Conservation (phyloP, 2,113 vertebrate species). For the Toxotes chatareus region DNA sequence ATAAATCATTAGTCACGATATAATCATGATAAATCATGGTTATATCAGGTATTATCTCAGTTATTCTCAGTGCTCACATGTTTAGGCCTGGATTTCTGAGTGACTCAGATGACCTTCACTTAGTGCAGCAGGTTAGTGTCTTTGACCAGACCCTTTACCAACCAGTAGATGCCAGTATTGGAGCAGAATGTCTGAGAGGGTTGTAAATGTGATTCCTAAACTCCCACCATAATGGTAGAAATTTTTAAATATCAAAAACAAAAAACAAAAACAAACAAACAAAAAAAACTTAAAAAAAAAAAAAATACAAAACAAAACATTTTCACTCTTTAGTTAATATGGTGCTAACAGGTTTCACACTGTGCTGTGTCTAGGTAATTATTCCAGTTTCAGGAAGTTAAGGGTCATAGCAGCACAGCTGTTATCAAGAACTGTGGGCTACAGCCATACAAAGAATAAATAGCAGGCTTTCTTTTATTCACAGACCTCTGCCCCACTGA, state of each 20-base stretch:
- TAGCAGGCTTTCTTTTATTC: constrained; percentile 23
- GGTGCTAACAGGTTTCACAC: not conserved
- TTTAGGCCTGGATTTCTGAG: not conserved
- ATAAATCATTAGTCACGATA: not conserved
- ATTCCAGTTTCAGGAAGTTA: constrained; percentile 38
- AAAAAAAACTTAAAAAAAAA: too few species aligned
- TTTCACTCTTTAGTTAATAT: not conserved
- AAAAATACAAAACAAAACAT: not conserved
- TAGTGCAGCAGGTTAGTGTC: not conserved
- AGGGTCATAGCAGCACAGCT: constrained; percentile 1
- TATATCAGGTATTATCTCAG: not conserved
- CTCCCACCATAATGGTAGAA: not conserved
- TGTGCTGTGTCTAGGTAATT: not conserved
- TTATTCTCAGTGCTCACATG: not conserved
- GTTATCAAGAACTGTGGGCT: constrained; percentile 41
- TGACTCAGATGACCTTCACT: not conserved
- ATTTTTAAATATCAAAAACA: not conserved
- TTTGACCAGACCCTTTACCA: not conserved
- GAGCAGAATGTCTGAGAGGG: not conserved
- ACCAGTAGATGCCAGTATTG: constrained; percentile 53
- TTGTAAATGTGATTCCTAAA: not conserved
- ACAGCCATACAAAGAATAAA: constrained; percentile 5
- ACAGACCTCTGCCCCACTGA: constrained; percentile 4
- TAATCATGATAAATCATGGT: not conserved
- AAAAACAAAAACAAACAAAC: too few species aligned